Evolutionary conservation across 1,140 invertebrate species (phyloP).

Genomic region (Lerema accius): DNA sequence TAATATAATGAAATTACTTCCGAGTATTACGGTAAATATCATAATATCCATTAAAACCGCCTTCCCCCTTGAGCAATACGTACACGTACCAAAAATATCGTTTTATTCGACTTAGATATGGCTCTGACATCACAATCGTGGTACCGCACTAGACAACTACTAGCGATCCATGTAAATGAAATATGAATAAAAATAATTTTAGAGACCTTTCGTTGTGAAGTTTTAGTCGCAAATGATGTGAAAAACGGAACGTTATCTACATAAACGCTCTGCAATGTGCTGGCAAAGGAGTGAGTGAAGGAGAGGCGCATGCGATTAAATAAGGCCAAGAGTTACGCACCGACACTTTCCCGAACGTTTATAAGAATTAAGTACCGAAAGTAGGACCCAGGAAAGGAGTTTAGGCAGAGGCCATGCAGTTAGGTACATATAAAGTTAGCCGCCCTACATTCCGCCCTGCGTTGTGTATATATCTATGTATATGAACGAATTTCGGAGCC

Average conservation of each 20-base stretch:
- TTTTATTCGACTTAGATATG: constrained; percentile 70
- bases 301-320: constrained; percentile 67
- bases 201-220: not conserved
- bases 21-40: constrained; percentile 58
- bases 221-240: not conserved
- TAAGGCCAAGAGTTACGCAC: constrained; percentile 48
- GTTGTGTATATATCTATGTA: no score
- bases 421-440: constrained; percentile 60
- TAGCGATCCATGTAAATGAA: constrained; percentile 11
- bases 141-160: constrained; percentile 40
- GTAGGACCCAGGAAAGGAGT: constrained; percentile 51
- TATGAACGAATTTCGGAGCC: constrained; percentile 6
- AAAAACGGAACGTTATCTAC: not conserved
- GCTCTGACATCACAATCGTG: constrained; percentile 65
- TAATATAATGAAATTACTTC: constrained; percentile 49
- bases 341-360: constrained; percentile 46
- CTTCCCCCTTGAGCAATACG: constrained; percentile 72
- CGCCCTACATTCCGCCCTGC: constrained; percentile 40
- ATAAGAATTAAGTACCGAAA: constrained; percentile 24
- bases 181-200: not conserved
- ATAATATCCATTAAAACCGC: constrained; percentile 57
- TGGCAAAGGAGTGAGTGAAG: constrained; percentile 48
- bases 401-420: constrained; percentile 62
- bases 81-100: constrained; percentile 77
- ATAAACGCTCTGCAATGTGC: constrained; percentile 43